A percentile compares a stretch with the other conserved stretches of the same genome.
phyloP scores from a whole-genome alignment of 2,113 vertebrate species.

The Riparia riparia region DNA sequence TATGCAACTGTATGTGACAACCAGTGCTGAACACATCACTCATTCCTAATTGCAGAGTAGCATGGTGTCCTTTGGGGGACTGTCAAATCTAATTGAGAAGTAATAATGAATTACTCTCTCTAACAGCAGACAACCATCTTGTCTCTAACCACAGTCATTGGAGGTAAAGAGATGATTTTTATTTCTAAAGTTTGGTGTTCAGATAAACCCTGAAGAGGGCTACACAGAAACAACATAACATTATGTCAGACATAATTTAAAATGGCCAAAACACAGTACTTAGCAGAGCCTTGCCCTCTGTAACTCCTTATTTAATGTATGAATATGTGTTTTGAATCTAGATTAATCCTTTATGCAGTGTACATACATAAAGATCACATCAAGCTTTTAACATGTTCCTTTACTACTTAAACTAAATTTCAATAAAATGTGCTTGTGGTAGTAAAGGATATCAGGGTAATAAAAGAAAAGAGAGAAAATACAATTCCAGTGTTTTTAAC shows the following conservation, averaged over 20 bases:
- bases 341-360: neutral
- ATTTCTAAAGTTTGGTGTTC: neutral
- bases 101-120: neutral
- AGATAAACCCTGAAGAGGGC: neutral
- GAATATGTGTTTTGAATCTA: neutral
- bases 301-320: neutral
- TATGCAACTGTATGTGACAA: neutral
- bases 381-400: neutral
- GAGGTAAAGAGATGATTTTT: neutral
- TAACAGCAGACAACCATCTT: neutral
- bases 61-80: neutral
- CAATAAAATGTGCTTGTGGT: neutral
- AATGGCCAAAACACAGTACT: neutral
- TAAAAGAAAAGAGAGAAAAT: neutral
- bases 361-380: neutral
- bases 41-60: constrained; percentile 11
- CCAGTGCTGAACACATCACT: neutral
- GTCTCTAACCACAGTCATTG: neutral
- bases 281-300: neutral
- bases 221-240: accelerated
- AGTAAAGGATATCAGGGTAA: neutral
- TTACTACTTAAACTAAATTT: neutral
- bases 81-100: neutral
- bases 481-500: neutral
- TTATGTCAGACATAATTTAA: neutral